Evolutionary conservation across 1,140 invertebrate species (phyloP).

Genomic region (Diachasmimorpha longicaudata): DNA sequence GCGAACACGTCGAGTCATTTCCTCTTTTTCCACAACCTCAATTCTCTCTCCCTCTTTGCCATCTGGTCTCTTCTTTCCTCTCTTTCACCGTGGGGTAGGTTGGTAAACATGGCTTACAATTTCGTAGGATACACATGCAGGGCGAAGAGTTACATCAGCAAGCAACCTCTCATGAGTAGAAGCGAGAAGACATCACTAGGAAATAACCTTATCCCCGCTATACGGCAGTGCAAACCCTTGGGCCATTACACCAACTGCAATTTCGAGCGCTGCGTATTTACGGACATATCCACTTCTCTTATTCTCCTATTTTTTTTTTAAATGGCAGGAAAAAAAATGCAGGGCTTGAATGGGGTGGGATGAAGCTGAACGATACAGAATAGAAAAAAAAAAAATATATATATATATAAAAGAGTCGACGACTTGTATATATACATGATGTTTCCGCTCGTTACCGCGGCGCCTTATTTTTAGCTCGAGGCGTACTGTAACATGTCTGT

Average conservation of each 20-base stretch:
- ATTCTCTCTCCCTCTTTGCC: background rate
- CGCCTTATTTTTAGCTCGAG: slow-evolving; percentile 12
- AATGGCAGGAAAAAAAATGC: background rate
- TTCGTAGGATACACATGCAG: background rate
- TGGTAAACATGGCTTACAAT: slow-evolving; percentile 6
- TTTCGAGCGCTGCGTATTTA: background rate
- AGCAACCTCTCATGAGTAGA: background rate
- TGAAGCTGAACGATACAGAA: background rate
- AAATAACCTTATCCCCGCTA: background rate
- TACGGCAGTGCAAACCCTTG: background rate
- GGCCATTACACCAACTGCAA: slow-evolving; percentile 8
- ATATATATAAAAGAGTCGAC: background rate
- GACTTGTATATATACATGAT: background rate
- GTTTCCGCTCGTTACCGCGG: slow-evolving; percentile 17
- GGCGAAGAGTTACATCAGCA: background rate
- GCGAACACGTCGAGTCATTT: background rate
- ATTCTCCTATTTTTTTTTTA: background rate
- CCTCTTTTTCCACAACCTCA: background rate
- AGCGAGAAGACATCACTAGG: background rate
- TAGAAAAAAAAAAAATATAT: no score
- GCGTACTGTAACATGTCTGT: background rate
- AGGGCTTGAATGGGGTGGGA: background rate
- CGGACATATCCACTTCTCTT: background rate
- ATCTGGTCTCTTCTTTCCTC: background rate
- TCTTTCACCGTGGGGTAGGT: background rate